Evolutionary conservation across 2,113 vertebrate species (phyloP).

Genomic region (Xenopus tropicalis): UCB_Xtro_10.0 CM004452.2:15528501-15529000

Average conservation of each 20-base stretch:
- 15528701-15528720: not conserved
- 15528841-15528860: no score
- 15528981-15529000: no score
- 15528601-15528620: constrained; percentile 29
- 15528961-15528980: no score
- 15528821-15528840: no score
- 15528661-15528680: constrained; percentile 15
- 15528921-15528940: no score
- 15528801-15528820: no score
- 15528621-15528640: constrained; percentile 8
- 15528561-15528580: constrained; percentile 17
- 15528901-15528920: no score
- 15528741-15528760: not conserved
- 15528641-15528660: constrained; percentile 25
- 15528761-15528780: not conserved
- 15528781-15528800: no score
- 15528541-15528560: constrained; percentile 19
- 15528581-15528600: constrained; percentile 10
- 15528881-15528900: no score
- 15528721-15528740: not conserved
- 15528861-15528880: no score
- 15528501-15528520: no score
- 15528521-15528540: not conserved
- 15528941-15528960: no score
- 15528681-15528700: constrained; percentile 10